Percentiles rank a stretch among this genome's conserved stretches.
These are phyloP conservation scores for Invenusta paracnida DNA, from an alignment of 2,888 invertebrate genomes.

Conservation along the genomic window DNA sequence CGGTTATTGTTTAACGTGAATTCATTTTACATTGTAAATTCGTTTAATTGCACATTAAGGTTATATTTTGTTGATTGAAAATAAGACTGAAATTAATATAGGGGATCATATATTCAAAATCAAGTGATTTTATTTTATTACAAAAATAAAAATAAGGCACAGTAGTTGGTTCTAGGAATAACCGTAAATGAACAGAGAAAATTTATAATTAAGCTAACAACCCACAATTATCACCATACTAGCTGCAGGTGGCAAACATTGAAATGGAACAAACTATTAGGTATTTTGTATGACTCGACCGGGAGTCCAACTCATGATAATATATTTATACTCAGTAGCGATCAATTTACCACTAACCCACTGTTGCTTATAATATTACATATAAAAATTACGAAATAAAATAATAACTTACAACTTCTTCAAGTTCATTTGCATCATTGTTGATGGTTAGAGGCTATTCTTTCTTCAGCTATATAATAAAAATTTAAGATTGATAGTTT, in stretches of 20 bases:
- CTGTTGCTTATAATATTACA: background rate
- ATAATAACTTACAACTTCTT: background rate
- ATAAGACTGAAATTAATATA: background rate
- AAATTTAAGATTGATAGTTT: background rate
- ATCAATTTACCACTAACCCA: background rate
- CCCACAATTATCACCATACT: background rate
- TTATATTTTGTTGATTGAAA: background rate
- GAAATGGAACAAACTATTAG: background rate
- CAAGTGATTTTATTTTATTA: too few species aligned
- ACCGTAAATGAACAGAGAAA: background rate
- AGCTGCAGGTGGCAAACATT: background rate
- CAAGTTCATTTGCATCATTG: background rate
- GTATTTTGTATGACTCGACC: background rate
- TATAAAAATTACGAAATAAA: background rate
- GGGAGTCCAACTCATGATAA: background rate
- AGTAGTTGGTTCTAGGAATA: background rate
- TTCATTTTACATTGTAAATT: background rate
- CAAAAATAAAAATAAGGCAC: background rate
- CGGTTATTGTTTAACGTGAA: background rate
- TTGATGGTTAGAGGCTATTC: background rate
- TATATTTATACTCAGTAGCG: background rate
- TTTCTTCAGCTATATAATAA: background rate
- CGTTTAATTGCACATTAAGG: background rate
- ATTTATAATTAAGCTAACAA: background rate
- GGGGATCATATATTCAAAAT: too few species aligned